Conservation (phyloP, 2,113 vertebrate genomes). For the Ceyx cyanopectus region DNA sequence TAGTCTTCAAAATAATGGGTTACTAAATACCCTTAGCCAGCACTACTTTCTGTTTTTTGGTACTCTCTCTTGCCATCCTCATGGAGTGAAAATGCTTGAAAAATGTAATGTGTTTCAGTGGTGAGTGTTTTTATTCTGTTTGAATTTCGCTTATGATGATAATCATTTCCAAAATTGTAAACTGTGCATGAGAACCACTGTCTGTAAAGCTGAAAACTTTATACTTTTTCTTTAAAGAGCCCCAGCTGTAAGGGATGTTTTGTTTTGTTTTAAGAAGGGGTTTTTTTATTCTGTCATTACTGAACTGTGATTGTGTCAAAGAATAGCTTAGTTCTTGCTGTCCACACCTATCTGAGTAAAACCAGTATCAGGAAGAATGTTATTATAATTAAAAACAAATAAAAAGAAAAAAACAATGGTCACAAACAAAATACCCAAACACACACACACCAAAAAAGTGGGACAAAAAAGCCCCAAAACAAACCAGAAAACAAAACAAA, state of each 20-base stretch:
- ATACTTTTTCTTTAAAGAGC: background rate
- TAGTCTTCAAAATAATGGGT: constrained; percentile 93
- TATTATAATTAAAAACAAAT: background rate
- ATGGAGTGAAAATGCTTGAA: constrained; percentile 97
- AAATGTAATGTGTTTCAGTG: constrained; percentile 98
- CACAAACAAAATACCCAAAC: background rate
- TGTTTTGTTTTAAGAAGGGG: background rate
- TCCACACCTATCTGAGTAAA: background rate
- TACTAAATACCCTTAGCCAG: constrained; percentile 95
- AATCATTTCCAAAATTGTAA: background rate
- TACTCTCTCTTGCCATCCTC: constrained; percentile 93
- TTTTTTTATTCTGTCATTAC: background rate
- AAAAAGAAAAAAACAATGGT: background rate
- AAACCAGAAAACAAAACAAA: background rate
- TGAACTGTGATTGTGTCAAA: background rate
- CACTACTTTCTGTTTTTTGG: constrained; percentile 98
- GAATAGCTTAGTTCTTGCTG: background rate
- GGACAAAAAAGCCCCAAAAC: background rate
- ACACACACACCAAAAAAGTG: background rate
- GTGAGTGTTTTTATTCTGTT: constrained; percentile 74
- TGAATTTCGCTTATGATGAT: background rate
- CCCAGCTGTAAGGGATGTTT: background rate
- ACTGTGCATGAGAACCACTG: background rate
- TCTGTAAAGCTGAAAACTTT: background rate
- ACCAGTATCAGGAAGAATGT: background rate